Evolutionary conservation across 2,113 vertebrate species (phyloP).

Genomic region (Asarcornis scutulata): DNA sequence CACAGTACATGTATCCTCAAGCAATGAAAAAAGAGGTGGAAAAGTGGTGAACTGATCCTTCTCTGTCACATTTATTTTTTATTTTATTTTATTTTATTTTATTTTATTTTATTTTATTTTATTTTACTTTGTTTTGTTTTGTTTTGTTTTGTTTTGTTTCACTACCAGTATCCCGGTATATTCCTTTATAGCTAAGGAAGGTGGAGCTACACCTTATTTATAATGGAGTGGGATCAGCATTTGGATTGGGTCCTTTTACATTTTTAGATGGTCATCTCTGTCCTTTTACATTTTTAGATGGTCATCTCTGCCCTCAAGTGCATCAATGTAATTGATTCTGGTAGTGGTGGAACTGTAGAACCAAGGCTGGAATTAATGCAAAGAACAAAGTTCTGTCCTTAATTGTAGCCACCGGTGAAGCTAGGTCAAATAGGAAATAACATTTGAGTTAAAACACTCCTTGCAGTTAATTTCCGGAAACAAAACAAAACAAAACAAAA

Average conservation of each 20-base stretch:
- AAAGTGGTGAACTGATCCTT: background rate
- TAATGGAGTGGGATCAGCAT: background rate
- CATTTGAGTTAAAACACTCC: background rate
- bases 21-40: background rate
- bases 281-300: background rate
- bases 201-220: background rate
- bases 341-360: background rate
- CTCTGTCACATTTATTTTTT: background rate
- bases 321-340: background rate
- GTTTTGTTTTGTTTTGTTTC: too few species aligned
- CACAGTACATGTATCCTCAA: background rate
- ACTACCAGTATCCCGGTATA: rapidly evolving
- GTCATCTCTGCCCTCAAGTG: background rate
- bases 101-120: too few species aligned
- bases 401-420: background rate
- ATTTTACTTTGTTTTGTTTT: too few species aligned
- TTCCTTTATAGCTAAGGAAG: background rate
- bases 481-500: background rate
- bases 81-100: too few species aligned
- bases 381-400: background rate
- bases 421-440: rapidly evolving
- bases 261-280: background rate
- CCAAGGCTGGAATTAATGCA: background rate
- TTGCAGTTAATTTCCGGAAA: background rate
- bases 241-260: background rate